Percentiles rank a stretch among this genome's conserved stretches.
These are phyloP conservation scores for Syngnathus rostellatus DNA, from an alignment of 2,797 vertebrate genomes.

Conservation along the genomic window DNA sequence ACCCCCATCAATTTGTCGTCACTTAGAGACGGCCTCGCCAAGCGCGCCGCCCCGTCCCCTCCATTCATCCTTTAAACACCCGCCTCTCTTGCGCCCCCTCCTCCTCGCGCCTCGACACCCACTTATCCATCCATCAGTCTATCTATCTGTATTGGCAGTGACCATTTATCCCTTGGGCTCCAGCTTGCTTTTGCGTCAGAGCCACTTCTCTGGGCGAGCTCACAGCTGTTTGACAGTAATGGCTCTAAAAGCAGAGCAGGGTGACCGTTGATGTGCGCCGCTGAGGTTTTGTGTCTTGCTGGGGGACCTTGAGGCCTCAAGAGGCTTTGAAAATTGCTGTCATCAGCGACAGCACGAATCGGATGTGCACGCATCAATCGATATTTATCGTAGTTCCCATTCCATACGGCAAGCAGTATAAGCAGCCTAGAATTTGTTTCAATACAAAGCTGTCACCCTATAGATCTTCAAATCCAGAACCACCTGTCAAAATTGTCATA, in stretches of 20 bases:
- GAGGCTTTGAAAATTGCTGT: constrained; percentile 18
- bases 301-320: constrained; percentile 40
- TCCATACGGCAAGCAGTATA: constrained; percentile 10
- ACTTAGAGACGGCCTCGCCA: constrained; percentile 48
- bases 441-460: neutral
- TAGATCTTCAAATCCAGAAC: too few species aligned
- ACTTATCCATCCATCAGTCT: constrained; percentile 59
- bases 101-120: constrained; percentile 42
- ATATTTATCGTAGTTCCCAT: constrained; percentile 34
- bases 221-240: constrained; percentile 75
- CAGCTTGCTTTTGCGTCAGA: constrained; percentile 51
- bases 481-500: too few species aligned
- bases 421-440: constrained; percentile 7
- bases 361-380: constrained; percentile 22
- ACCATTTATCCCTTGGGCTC: constrained; percentile 53
- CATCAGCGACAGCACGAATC: constrained; percentile 15
- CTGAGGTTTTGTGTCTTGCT: constrained; percentile 10
- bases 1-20: constrained; percentile 58
- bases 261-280: constrained; percentile 39
- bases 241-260: constrained; percentile 65
- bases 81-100: constrained; percentile 29
- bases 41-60: neutral
- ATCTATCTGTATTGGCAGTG: constrained; percentile 58
- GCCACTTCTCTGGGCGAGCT: constrained; percentile 57
- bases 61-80: constrained; percentile 49